Conservation (phyloP, 2,888 invertebrate species). For the Panzeria rudis region DNA sequence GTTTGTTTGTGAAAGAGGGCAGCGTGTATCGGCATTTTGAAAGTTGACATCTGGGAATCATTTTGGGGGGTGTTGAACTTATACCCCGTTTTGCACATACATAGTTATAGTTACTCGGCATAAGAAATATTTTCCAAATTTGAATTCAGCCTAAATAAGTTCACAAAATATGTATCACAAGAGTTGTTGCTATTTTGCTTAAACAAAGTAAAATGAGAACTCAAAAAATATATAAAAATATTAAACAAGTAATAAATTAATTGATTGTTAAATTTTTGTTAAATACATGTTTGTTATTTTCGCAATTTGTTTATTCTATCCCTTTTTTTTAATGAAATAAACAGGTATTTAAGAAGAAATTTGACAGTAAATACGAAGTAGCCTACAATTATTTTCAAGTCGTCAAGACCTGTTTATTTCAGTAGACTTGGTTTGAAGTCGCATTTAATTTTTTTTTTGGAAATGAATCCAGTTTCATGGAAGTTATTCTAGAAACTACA, state of each 20-base stretch:
- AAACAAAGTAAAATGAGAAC: too few species aligned
- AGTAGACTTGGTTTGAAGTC: background rate
- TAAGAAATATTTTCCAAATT: too few species aligned
- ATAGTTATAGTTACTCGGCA: too few species aligned
- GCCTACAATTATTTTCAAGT: background rate
- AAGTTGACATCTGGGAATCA: too few species aligned
- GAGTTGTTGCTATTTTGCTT: background rate
- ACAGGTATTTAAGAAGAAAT: background rate
- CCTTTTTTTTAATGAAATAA: background rate
- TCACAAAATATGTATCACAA: too few species aligned
- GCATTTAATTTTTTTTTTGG: background rate
- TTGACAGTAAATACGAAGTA: background rate
- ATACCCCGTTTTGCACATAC: too few species aligned
- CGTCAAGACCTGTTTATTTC: background rate
- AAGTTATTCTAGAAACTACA: background rate
- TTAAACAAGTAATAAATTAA: background rate
- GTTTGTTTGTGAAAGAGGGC: too few species aligned
- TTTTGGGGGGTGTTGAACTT: too few species aligned
- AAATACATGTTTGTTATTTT: background rate
- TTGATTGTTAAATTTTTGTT: background rate
- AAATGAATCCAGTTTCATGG: background rate
- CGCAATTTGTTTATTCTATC: background rate
- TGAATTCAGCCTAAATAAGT: too few species aligned
- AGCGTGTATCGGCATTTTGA: too few species aligned
- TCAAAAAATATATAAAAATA: too few species aligned